A percentile compares a stretch with the other conserved stretches of the same genome.
Evolutionary conservation across 92 coral and sea anemone genomes (phyloP).

Genomic region (Scolanthus callimorphus): DNA sequence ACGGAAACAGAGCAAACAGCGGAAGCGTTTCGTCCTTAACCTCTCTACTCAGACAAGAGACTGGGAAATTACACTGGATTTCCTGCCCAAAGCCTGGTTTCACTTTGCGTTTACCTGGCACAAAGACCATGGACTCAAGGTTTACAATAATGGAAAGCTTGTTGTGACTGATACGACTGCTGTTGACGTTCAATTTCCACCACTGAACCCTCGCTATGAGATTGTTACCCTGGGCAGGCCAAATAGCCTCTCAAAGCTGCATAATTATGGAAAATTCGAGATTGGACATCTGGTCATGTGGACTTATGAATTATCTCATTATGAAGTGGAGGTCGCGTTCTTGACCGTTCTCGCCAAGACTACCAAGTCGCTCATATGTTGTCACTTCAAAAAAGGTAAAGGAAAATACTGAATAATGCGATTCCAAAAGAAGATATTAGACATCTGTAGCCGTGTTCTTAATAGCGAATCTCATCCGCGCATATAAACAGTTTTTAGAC

Average conservation of each 20-base stretch:
- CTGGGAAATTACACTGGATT: constrained; percentile 64
- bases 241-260: constrained; percentile 27
- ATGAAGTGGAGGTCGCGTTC: constrained; percentile 68
- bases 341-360: constrained; percentile 47
- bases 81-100: constrained; percentile 73
- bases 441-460: too few relatives aligned
- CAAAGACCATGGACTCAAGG: constrained; percentile 57
- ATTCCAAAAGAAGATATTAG: too few relatives aligned
- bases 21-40: constrained; percentile 47
- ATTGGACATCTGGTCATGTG: constrained; percentile 87
- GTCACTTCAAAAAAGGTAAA: constrained; percentile 65
- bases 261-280: constrained; percentile 58
- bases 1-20: constrained; percentile 13
- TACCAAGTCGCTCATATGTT: constrained; percentile 59
- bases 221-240: constrained; percentile 69
- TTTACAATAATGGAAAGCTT: constrained; percentile 78
- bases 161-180: constrained; percentile 31
- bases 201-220: background rate
- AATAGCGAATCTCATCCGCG: too few relatives aligned
- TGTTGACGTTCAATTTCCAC: constrained; percentile 4
- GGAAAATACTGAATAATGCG: too few relatives aligned
- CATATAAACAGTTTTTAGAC: too few relatives aligned
- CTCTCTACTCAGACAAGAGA: constrained; percentile 65
- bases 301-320: constrained; percentile 48
- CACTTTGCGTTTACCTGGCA: constrained; percentile 85